Conservation (phyloP, 1,140 invertebrate species). For the Diabrotica virgifera region DNA sequence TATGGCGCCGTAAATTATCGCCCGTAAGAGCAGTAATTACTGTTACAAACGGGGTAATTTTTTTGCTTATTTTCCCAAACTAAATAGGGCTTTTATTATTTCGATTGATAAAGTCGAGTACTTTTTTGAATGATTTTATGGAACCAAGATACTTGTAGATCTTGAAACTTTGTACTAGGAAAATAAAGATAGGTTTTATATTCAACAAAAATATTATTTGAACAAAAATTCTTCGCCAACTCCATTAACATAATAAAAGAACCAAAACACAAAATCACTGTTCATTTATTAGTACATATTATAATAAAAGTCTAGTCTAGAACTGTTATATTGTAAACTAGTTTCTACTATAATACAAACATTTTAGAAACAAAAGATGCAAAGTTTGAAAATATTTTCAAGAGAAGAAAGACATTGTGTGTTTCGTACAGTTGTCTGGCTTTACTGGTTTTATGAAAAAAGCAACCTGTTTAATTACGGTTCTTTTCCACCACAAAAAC, state of each 20-base stretch:
- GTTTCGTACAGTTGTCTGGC: slow-evolving; percentile 19
- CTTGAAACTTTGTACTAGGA: too few species aligned
- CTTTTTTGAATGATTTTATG: too few species aligned
- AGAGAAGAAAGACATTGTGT: not conserved
- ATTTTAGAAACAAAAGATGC: not conserved
- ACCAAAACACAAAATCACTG: not conserved
- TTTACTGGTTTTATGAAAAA: slow-evolving; percentile 22
- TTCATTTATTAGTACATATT: not conserved
- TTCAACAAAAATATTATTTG: too few species aligned
- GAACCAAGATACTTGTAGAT: too few species aligned
- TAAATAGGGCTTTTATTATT: too few species aligned
- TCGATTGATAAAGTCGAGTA: too few species aligned
- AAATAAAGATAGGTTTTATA: too few species aligned
- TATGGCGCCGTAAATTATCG: too few species aligned
- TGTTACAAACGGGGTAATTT: too few species aligned
- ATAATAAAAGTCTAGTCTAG: not conserved
- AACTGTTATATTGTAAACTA: slow-evolving; percentile 4
- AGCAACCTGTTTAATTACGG: slow-evolving; percentile 19
- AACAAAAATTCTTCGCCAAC: too few species aligned
- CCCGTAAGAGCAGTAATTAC: too few species aligned
- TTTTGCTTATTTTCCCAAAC: too few species aligned
- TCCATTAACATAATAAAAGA: not conserved
- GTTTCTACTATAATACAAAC: not conserved
- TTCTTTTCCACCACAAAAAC: slow-evolving; percentile 22
- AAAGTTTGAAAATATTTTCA: slow-evolving; percentile 6